A percentile compares a stretch with the other conserved stretches of the same genome.
Conservation (phyloP, 1,140 invertebrate species). For the Coboldia fuscipes region DNA sequence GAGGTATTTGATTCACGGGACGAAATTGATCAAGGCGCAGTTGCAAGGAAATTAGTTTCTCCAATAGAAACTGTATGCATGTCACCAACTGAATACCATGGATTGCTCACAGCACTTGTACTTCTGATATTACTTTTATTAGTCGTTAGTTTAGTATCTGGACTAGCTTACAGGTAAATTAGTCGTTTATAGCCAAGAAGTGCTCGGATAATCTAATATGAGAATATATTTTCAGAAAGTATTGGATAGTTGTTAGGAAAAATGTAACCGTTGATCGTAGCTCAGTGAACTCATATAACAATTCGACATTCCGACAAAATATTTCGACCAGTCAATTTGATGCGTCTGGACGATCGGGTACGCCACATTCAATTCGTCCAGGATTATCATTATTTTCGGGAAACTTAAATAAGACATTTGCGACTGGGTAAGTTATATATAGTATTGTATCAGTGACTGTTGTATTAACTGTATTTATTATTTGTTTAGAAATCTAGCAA, state of each 20-base stretch:
- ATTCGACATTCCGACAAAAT: conserved; percentile 17
- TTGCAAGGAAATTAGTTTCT: conserved; percentile 28
- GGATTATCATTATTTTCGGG: conserved; percentile 31
- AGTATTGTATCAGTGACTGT: not conserved
- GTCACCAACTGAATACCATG: conserved; percentile 51
- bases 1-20: conserved; percentile 56
- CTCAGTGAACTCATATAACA: conserved; percentile 16
- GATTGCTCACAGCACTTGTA: conserved; percentile 45
- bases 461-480: not conserved
- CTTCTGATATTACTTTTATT: conserved; percentile 43
- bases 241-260: not conserved
- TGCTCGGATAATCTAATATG: too few species aligned
- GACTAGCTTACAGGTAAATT: conserved; percentile 46
- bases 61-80: conserved; percentile 46
- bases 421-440: conserved; percentile 23
- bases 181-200: too few species aligned
- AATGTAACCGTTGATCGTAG: too few species aligned
- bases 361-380: conserved; percentile 7
- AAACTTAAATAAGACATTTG: conserved; percentile 33
- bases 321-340: conserved; percentile 14
- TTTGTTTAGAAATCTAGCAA: conserved; percentile 15
- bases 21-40: conserved; percentile 39
- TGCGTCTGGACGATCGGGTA: conserved; percentile 6
- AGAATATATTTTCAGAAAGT: not conserved
- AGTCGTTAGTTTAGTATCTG: conserved; percentile 35